These are phyloP conservation scores for Cerastoderma edule DNA, from an alignment of 2,888 invertebrate species.

Conservation along the genomic window DNA sequence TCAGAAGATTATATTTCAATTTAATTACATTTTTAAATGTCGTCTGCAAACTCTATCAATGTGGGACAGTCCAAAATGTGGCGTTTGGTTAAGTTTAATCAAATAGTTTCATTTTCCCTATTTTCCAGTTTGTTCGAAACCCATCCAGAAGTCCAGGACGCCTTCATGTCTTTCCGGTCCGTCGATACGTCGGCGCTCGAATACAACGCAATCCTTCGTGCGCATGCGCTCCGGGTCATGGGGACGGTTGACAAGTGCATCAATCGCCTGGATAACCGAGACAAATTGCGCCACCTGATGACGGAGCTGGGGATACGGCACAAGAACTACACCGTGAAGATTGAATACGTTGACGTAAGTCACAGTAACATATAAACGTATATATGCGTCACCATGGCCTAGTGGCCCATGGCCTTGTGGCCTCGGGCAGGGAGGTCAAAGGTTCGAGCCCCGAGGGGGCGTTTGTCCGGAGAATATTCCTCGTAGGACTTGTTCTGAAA, in stretches of 20 bases:
- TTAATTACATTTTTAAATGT: too few relatives aligned
- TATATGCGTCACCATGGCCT: too few relatives aligned
- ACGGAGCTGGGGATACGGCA: conserved; percentile 85
- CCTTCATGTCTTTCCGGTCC: conserved; percentile 85
- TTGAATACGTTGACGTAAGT: conserved; percentile 86
- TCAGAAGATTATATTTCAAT: too few relatives aligned
- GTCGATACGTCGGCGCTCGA: conserved; percentile 84
- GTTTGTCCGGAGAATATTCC: too few relatives aligned
- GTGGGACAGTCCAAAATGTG: too few relatives aligned
- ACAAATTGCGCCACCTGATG: conserved; percentile 84
- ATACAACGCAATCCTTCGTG: conserved; percentile 85
- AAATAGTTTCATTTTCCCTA: conserved; percentile 3
- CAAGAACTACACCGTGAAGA: conserved; percentile 84
- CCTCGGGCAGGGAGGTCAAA: too few relatives aligned
- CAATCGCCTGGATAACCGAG: conserved; percentile 84
- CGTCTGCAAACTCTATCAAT: too few relatives aligned
- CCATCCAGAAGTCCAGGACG: conserved; percentile 85
- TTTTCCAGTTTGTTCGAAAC: conserved; percentile 85
- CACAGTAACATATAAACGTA: too few relatives aligned
- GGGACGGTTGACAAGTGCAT: conserved; percentile 86
- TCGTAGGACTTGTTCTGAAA: too few relatives aligned
- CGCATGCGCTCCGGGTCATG: conserved; percentile 86
- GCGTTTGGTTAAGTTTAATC: too few relatives aligned
- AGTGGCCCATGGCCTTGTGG: too few relatives aligned
- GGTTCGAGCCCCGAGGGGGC: too few relatives aligned